Evolutionary conservation across 2,113 vertebrate genomes (phyloP).

Genomic region (Phrynocephalus versicolor): DNA sequence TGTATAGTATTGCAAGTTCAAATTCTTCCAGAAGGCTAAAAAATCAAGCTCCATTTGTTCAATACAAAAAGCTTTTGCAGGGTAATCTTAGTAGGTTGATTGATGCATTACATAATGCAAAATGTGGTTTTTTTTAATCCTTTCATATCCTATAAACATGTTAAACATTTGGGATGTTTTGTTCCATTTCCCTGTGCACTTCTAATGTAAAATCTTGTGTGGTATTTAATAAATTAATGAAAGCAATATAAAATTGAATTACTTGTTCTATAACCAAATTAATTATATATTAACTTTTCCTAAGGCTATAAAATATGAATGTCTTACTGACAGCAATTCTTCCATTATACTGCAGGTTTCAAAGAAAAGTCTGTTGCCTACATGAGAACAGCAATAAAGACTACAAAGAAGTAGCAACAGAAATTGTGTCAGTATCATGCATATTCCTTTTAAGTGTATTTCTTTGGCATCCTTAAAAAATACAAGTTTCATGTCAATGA

Average conservation of each 20-base stretch:
- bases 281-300: slow-evolving; percentile 70
- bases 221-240: slow-evolving; percentile 69
- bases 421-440: slow-evolving; percentile 36
- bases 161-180: slow-evolving; percentile 56
- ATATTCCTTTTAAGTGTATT: slow-evolving; percentile 36
- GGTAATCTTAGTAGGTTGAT: slow-evolving; percentile 50
- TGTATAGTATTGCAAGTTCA: slow-evolving; percentile 54
- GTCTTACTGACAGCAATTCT: slow-evolving; percentile 39
- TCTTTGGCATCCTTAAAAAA: slow-evolving; percentile 25
- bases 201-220: slow-evolving; percentile 57
- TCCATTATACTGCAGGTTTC: slow-evolving; percentile 30
- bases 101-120: slow-evolving; percentile 54
- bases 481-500: slow-evolving; percentile 8
- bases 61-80: slow-evolving; percentile 54
- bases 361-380: slow-evolving; percentile 25
- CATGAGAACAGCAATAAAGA: slow-evolving; percentile 16
- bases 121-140: slow-evolving; percentile 29
- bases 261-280: slow-evolving; percentile 71
- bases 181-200: slow-evolving; percentile 52
- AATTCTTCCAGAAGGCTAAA: slow-evolving; percentile 54
- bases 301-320: slow-evolving; percentile 64
- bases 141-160: slow-evolving; percentile 43
- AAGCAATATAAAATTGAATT: slow-evolving; percentile 71
- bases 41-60: slow-evolving; percentile 65
- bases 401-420: slow-evolving; percentile 22